phyloP scores from a whole-genome alignment of 53 echinoderm and acorn worm genomes.

The Apostichopus leukothele region DNA sequence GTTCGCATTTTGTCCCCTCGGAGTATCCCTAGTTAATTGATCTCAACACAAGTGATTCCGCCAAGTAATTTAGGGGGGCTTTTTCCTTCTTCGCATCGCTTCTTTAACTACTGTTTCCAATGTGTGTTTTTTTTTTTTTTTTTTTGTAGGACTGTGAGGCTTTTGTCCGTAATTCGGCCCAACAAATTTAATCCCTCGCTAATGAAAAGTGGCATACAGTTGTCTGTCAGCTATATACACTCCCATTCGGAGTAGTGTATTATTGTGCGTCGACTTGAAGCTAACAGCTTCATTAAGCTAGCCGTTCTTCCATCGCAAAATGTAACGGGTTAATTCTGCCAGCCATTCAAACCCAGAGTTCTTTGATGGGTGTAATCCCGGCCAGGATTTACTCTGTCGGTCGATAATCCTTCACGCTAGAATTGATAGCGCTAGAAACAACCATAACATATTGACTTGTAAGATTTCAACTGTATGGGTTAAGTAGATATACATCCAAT shows the following conservation, averaged over 20 bases:
- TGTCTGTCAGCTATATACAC: conserved; percentile 7
- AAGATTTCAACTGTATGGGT: conserved; percentile 18
- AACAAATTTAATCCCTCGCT: conserved; percentile 44
- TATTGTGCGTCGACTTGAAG: not conserved
- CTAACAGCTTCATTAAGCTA: conserved; percentile 27
- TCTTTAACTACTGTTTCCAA: conserved; percentile 27
- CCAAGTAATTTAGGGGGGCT: conserved; percentile 34
- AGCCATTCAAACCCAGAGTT: not conserved
- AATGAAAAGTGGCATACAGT: conserved; percentile 44
- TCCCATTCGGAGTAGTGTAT: not conserved
- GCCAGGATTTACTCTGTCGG: conserved; percentile 5
- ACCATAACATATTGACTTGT: conserved; percentile 6
- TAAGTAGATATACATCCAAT: not conserved
- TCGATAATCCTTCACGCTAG: conserved; percentile 40
- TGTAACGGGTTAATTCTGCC: conserved; percentile 17
- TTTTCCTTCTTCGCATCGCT: not conserved
- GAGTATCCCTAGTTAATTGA: conserved; percentile 39
- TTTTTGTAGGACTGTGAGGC: conserved; percentile 9
- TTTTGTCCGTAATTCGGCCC: conserved; percentile 43
- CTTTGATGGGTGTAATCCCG: conserved; percentile 28
- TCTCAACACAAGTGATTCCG: conserved; percentile 34
- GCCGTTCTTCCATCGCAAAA: conserved; percentile 10
- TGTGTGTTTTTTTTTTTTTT: too few species aligned
- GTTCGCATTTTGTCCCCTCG: conserved; percentile 42
- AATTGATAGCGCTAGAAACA: conserved; percentile 26